These are phyloP conservation scores for Eupithecia abbreviata DNA, from an alignment of 2,888 invertebrate genomes.

Conservation along the genomic window DNA sequence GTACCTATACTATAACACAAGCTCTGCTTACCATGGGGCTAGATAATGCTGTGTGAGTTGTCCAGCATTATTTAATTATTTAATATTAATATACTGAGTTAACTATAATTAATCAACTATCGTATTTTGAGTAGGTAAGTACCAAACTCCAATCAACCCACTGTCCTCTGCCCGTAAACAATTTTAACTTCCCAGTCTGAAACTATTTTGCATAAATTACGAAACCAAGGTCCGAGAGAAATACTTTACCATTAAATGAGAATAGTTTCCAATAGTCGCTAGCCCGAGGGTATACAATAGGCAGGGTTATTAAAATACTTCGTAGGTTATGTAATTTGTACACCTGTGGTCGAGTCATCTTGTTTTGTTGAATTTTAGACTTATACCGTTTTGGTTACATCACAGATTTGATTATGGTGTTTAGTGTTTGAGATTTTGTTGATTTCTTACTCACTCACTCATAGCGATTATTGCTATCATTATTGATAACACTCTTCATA, in stretches of 20 bases:
- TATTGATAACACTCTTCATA: neutral
- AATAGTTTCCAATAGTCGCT: conserved; percentile 66
- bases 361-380: conserved; percentile 23
- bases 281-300: conserved; percentile 57
- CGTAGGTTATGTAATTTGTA: conserved; percentile 51
- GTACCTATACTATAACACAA: too few species aligned
- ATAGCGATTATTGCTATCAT: neutral
- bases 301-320: conserved; percentile 72
- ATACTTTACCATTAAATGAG: conserved; percentile 72
- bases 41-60: too few species aligned
- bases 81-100: too few species aligned
- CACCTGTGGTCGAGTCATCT: conserved; percentile 61
- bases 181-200: conserved; percentile 18
- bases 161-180: conserved; percentile 11
- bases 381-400: conserved; percentile 7
- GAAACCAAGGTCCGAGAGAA: conserved; percentile 48
- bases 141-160: neutral
- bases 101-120: neutral
- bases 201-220: conserved; percentile 43
- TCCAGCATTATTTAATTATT: too few species aligned
- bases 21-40: too few species aligned
- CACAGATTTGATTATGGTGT: conserved; percentile 8
- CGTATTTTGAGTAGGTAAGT: neutral
- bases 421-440: neutral
- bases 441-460: neutral